A percentile compares a stretch with the other conserved stretches of the same genome.
These are phyloP conservation scores for Clarias laeviceps DNA, from an alignment of 2,797 vertebrate species.

Conservation along the genomic window DNA sequence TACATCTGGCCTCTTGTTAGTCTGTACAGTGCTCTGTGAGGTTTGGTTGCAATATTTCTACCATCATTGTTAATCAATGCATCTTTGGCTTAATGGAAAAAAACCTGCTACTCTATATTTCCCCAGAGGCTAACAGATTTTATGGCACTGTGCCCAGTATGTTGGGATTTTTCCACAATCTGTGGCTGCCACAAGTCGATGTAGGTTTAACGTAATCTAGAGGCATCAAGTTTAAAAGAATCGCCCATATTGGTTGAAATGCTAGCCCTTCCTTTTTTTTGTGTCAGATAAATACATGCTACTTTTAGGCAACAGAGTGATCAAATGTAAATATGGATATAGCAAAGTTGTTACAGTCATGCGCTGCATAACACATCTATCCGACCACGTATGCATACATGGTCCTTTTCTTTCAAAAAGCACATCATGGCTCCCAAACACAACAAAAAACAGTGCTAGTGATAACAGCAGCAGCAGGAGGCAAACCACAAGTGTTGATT, in stretches of 20 bases:
- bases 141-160: too few relatives aligned
- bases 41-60: neutral
- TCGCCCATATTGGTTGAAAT: neutral
- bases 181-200: neutral
- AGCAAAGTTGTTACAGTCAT: too few relatives aligned
- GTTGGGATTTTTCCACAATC: too few relatives aligned
- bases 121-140: neutral
- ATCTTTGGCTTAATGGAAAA: too few relatives aligned
- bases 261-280: neutral
- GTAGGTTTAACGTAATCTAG: neutral
- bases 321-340: neutral
- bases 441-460: too few relatives aligned
- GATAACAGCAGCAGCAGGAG: too few relatives aligned
- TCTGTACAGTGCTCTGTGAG: neutral
- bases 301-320: neutral
- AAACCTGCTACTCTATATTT: neutral
- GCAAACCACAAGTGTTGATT: too few relatives aligned
- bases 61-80: neutral
- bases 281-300: neutral
- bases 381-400: too few relatives aligned
- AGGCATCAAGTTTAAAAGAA: neutral
- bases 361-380: too few relatives aligned
- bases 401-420: too few relatives aligned
- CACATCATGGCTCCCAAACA: too few relatives aligned
- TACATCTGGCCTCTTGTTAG: neutral